These are phyloP conservation scores for Anguilla megastoma DNA, from an alignment of 2,797 vertebrate genomes.

Conservation along the genomic window DNA sequence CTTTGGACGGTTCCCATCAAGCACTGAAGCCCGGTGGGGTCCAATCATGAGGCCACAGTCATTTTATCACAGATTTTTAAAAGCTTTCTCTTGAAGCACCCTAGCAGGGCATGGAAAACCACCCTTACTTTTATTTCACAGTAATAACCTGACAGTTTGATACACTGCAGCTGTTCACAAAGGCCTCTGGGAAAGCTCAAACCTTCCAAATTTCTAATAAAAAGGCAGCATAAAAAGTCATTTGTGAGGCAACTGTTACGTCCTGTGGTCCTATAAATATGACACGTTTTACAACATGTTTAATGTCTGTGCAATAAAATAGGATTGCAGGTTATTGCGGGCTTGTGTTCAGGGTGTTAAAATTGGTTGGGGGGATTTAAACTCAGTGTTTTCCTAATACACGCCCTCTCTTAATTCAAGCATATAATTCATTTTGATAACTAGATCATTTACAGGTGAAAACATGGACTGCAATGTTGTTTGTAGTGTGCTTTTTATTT, in stretches of 20 bases:
- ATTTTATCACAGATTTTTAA: neutral
- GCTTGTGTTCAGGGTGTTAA: neutral
- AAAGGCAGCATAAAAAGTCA: neutral
- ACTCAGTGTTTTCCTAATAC: too few species aligned
- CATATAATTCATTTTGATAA: too few species aligned
- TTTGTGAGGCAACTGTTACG: neutral
- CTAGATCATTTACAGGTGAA: too few species aligned
- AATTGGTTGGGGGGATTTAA: neutral
- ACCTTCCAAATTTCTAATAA: neutral
- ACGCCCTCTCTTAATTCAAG: too few species aligned
- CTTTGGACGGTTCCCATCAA: neutral
- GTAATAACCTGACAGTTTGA: neutral
- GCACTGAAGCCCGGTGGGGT: neutral
- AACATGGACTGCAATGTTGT: too few species aligned
- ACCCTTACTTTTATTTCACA: neutral
- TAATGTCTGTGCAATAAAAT: neutral
- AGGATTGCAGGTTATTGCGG: neutral
- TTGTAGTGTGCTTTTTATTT: too few species aligned
- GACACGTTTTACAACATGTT: neutral
- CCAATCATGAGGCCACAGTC: neutral
- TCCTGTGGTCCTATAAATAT: neutral
- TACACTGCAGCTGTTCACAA: neutral
- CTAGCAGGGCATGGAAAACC: neutral
- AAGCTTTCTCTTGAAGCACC: neutral
- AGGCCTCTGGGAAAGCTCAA: neutral